Evolutionary conservation across 2,113 vertebrate species (phyloP).

Genomic region (Mungos mungo): DNA sequence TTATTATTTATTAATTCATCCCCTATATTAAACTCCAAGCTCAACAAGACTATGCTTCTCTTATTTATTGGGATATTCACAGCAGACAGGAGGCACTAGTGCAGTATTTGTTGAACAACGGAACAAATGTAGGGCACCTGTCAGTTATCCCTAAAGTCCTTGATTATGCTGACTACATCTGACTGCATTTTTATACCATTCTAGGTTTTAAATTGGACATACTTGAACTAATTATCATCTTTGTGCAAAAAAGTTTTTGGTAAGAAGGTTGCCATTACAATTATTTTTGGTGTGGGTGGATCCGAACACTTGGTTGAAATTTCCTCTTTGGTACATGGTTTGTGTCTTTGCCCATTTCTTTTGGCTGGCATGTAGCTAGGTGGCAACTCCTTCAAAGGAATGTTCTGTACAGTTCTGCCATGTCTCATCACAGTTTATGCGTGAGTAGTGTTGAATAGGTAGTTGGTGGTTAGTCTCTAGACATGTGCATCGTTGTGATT

Average conservation of each 20-base stretch:
- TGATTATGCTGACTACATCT: neutral
- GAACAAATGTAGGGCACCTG: neutral
- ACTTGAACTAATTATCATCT: neutral
- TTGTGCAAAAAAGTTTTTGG: neutral
- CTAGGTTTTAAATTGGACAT: neutral
- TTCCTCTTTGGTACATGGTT: neutral
- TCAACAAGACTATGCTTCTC: neutral
- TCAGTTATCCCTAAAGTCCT: neutral
- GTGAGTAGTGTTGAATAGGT: neutral
- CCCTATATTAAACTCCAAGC: neutral
- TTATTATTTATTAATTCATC: neutral
- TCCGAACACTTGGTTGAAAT: neutral
- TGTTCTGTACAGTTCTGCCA: neutral
- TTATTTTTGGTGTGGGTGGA: neutral
- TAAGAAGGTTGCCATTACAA: neutral
- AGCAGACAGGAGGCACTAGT: neutral
- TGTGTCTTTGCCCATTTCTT: neutral
- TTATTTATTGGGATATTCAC: neutral
- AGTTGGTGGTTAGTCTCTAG: neutral
- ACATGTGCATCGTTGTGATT: neutral
- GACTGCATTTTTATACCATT: neutral
- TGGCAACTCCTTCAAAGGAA: neutral
- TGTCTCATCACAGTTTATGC: neutral
- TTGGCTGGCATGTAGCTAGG: neutral
- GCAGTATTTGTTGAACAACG: neutral